phyloP scores from a whole-genome alignment of 2,797 vertebrate species.

The Sebastes elongatus region DNA sequence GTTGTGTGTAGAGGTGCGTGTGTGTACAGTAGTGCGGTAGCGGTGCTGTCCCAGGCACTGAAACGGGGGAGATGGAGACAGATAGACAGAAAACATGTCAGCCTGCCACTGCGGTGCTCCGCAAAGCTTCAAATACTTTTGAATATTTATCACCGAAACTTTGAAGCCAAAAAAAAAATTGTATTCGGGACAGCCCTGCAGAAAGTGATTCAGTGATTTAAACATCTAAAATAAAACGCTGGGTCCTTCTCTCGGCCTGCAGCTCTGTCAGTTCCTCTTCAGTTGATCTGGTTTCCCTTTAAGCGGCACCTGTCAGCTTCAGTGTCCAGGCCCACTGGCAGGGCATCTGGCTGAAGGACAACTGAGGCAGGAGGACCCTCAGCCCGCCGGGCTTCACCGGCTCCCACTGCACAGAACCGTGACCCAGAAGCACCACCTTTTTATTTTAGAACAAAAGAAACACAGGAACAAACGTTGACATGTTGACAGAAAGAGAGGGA shows the following conservation, averaged over 20 bases:
- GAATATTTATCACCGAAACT: too few relatives aligned
- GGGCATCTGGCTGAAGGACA: slow-evolving; percentile 80
- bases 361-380: slow-evolving; percentile 79
- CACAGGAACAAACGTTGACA: background rate
- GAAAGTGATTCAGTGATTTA: background rate
- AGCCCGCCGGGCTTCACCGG: slow-evolving; percentile 82
- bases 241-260: background rate
- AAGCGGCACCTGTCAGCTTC: slow-evolving; percentile 80
- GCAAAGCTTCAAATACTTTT: too few relatives aligned
- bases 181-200: too few relatives aligned
- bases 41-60: too few relatives aligned
- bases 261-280: slow-evolving; percentile 1
- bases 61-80: too few relatives aligned
- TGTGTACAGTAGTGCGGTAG: too few relatives aligned
- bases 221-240: background rate
- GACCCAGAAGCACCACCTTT: slow-evolving; percentile 89
- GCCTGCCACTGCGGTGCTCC: too few relatives aligned
- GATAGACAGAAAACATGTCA: too few relatives aligned
- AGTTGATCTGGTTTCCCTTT: slow-evolving; percentile 36
- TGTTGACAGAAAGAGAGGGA: background rate
- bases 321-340: slow-evolving; percentile 93
- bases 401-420: slow-evolving; percentile 85
- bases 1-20: too few relatives aligned
- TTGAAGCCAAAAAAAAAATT: too few relatives aligned
- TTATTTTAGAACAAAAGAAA: slow-evolving; percentile 5